Base-by-base conservation (phyloP, 2,797 vertebrate species). In the Macropodus opercularis region DNA sequence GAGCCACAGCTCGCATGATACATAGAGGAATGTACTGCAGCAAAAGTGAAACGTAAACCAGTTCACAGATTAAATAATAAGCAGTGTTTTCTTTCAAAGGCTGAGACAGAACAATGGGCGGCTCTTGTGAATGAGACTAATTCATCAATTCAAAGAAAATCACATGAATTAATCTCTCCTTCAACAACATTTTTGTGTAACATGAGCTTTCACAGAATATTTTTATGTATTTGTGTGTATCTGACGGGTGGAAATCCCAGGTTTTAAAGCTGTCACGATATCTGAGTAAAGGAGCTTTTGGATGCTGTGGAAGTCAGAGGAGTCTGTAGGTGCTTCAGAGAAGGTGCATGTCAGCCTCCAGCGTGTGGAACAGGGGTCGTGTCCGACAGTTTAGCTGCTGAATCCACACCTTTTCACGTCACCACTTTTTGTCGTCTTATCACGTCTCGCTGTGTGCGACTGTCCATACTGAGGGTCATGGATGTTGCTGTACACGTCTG, bases 21-120 rank as follows among this genome's bases (percentile, higher is more conserved):
- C 18, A 50, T 22, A 3, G 24, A 54, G 36, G 38, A 53, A 24
- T 26, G 40, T 12, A 13, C 8, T 24, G 17, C 29, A 43, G 54
- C 52, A 7, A n/a, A n/a, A n/a, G n/a, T n/a, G n/a, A 22, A 52
- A 43, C n/a, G 41, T 54, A 24, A 44, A 49, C 6, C 27, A 24
- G 51, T 49, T 14, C 23, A 18, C 2, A 15, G 26, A 35, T 55
- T 27, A 44, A 19, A 19, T 38, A 23, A 34, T 13, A 19, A 11
- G 19, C 18, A 8, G 15, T 6, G 31, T 7, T 24, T 10, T n/a
- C 38, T 40, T 29, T n/a, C 21, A 8, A 1, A n/a, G 12, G 24
- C 49, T 0, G 4, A 11, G 15, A 17, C 3, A 38, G n/a, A 46
- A 24, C 17, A 19, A 39, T 29, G n/a, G 11, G 15, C 22, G n/a